Conservation (phyloP, 92 coral and sea anemone species). For the Epizoanthus scotinus region DNA sequence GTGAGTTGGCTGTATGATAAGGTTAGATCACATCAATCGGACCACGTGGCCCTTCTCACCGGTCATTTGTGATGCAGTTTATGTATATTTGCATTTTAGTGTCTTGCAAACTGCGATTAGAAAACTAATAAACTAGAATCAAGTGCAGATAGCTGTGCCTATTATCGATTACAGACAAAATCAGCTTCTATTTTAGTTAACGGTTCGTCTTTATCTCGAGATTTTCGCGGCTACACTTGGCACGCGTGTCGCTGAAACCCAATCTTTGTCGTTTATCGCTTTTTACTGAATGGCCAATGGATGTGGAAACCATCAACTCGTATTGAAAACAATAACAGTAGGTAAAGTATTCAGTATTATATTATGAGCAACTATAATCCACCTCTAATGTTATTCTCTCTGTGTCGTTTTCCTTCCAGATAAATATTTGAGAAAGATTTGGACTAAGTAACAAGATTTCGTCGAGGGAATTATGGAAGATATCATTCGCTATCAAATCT, state of each 20-base stretch:
- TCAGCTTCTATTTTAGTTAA: not conserved
- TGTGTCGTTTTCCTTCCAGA: constrained; percentile 33
- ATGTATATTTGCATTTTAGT: constrained; percentile 36
- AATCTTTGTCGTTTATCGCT: constrained; percentile 1
- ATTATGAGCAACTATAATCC: constrained; percentile 16
- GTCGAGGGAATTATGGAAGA: not conserved
- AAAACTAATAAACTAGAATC: constrained; percentile 22
- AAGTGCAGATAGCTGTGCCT: not conserved
- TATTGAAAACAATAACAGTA: constrained; percentile 24
- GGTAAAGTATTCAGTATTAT: constrained; percentile 12
- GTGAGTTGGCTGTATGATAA: not conserved
- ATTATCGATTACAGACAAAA: not conserved
- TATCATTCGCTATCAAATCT: not conserved
- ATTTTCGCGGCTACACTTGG: not conserved
- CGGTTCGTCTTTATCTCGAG: not conserved
- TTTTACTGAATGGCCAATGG: not conserved
- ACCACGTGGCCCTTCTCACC: constrained; percentile 27
- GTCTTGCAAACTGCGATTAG: constrained; percentile 34
- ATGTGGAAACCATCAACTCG: not conserved
- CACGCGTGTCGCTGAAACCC: not conserved
- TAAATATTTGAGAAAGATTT: constrained; percentile 15
- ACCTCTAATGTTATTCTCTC: not conserved
- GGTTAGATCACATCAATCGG: constrained; percentile 27
- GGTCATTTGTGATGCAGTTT: not conserved
- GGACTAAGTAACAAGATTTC: not conserved